phyloP scores from a whole-genome alignment of 2,113 vertebrate species.

The Mormyrus iriodes region DNA sequence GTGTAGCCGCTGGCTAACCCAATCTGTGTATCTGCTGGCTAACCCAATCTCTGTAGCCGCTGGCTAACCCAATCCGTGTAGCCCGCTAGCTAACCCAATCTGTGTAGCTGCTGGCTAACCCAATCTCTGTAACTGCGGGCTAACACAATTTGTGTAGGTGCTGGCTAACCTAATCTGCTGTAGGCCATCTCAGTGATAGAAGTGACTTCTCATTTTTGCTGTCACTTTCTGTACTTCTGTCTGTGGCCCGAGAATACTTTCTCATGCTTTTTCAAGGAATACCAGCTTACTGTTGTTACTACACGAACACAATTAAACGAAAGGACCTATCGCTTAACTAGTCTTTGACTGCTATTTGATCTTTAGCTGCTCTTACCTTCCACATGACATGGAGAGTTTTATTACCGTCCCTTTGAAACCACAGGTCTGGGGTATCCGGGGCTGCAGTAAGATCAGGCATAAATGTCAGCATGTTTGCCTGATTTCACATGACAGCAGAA shows the following conservation, averaged over 20 bases:
- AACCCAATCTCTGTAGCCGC: too few relatives aligned
- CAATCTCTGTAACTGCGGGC: not conserved
- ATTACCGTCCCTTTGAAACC: constrained; percentile 41
- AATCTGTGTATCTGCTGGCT: too few relatives aligned
- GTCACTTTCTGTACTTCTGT: not conserved
- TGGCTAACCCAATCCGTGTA: too few relatives aligned
- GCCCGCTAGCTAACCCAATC: too few relatives aligned
- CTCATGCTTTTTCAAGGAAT: not conserved
- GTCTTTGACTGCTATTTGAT: not conserved
- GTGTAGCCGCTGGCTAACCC: too few relatives aligned
- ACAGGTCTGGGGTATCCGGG: constrained; percentile 54
- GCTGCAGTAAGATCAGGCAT: constrained; percentile 35
- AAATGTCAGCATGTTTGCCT: not conserved
- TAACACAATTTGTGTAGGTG: too few relatives aligned
- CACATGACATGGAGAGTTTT: constrained; percentile 33
- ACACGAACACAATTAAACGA: not conserved
- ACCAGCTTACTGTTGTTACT: not conserved
- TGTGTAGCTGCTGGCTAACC: too few relatives aligned
- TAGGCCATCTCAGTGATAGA: not conserved
- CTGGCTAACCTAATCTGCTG: not conserved
- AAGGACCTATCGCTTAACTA: not conserved
- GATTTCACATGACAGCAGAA: not conserved
- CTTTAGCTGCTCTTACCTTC: constrained; percentile 43
- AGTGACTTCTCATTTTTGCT: not conserved
- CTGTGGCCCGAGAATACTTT: not conserved